Evolutionary conservation across 2,888 invertebrate genomes (phyloP).

Genomic region (Lochmaea capreae): DNA sequence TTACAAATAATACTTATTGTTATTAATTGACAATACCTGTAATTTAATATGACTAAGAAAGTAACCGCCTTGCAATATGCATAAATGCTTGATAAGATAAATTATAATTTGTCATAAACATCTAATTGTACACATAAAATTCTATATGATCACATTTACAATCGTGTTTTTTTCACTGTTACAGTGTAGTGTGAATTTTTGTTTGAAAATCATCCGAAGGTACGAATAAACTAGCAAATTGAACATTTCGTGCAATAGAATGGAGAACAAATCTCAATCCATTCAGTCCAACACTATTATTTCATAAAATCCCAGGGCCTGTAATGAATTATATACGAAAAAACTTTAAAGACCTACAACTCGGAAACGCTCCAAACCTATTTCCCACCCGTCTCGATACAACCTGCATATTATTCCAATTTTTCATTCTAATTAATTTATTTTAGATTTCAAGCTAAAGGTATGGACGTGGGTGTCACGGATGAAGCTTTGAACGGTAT

Average conservation of each 20-base stretch:
- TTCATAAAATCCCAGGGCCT: too few relatives aligned
- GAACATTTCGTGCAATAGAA: background rate
- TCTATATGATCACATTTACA: background rate
- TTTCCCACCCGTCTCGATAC: too few relatives aligned
- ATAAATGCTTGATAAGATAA: background rate
- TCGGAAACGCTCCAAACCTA: too few relatives aligned
- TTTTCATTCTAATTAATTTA: background rate
- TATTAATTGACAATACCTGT: background rate
- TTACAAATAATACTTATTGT: background rate
- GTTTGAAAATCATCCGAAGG: background rate
- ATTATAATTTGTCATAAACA: background rate
- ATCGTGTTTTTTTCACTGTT: background rate
- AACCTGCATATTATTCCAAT: too few relatives aligned
- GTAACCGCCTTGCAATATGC: background rate
- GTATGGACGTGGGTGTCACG: conserved; percentile 83
- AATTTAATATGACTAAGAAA: background rate
- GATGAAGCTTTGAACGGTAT: conserved; percentile 82
- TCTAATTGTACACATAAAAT: background rate
- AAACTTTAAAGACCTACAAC: too few relatives aligned
- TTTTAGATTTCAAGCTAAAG: conserved; percentile 81
- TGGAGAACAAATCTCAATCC: too few relatives aligned
- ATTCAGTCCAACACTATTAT: too few relatives aligned
- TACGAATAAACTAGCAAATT: background rate
- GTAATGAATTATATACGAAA: too few relatives aligned
- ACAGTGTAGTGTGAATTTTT: background rate